phyloP scores from a whole-genome alignment of 1,140 invertebrate species.

The Microplitis demolitor region DNA sequence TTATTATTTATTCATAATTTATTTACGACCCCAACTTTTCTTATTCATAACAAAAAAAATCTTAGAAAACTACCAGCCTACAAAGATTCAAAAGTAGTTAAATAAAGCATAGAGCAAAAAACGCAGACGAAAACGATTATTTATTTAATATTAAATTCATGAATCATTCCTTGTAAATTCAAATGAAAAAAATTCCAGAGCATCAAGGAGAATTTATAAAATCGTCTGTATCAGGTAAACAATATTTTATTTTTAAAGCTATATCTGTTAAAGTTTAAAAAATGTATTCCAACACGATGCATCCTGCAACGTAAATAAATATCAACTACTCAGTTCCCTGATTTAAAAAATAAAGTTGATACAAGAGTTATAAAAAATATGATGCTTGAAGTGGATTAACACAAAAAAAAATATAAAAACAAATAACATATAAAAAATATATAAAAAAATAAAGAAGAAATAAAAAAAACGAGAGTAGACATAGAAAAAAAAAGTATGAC shows the following conservation, averaged over 20 bases:
- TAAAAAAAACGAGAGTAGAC: not conserved
- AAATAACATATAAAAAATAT: conserved; percentile 11
- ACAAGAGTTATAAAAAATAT: not conserved
- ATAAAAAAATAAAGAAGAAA: conserved; percentile 14
- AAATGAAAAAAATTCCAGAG: not conserved
- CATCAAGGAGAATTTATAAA: not conserved
- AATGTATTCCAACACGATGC: conserved; percentile 19
- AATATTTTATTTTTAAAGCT: not conserved
- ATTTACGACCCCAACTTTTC: no score
- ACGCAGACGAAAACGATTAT: no score
- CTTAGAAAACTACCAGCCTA: no score
- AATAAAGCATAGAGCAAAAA: no score
- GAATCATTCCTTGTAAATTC: no score
- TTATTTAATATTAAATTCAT: no score
- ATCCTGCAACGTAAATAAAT: conserved; percentile 31
- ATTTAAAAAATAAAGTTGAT: conserved; percentile 2
- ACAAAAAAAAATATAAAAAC: not conserved
- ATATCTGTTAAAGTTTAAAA: not conserved
- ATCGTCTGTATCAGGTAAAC: no score
- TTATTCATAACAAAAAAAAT: no score
- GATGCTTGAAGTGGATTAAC: not conserved
- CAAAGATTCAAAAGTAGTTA: no score
- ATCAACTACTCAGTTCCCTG: conserved; percentile 11
- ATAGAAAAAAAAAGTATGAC: not conserved
- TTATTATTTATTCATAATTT: no score